Conservation (phyloP, 2,797 vertebrate genomes). For the Mus minutoides region DNA sequence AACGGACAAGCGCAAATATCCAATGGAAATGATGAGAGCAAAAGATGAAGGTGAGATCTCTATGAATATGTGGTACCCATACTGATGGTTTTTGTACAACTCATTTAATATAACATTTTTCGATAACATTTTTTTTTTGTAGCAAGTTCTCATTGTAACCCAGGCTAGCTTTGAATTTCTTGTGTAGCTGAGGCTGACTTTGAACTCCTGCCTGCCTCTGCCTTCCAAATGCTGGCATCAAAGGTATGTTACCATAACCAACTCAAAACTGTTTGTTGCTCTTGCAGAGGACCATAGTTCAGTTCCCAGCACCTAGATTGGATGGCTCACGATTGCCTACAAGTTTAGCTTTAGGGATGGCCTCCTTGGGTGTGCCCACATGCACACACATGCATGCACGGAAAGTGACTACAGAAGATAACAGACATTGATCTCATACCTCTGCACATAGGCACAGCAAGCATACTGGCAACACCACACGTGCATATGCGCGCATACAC, state of each 20-base stretch:
- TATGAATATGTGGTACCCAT: accelerated
- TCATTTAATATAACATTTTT: background rate
- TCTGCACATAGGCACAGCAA: background rate
- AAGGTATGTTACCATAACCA: background rate
- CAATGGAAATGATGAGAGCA: accelerated
- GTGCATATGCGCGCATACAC: too few relatives aligned
- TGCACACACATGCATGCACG: background rate
- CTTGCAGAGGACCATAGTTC: background rate
- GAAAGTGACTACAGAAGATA: background rate
- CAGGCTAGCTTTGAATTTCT: background rate
- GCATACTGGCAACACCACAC: background rate
- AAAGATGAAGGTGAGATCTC: accelerated
- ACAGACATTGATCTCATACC: background rate
- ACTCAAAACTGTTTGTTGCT: background rate
- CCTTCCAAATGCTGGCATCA: background rate
- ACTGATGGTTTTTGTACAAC: background rate
- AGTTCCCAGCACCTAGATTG: background rate
- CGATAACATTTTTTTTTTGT: background rate
- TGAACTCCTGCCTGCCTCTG: background rate
- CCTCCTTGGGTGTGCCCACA: background rate
- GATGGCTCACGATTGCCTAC: background rate
- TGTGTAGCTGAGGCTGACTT: background rate
- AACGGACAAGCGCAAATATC: accelerated
- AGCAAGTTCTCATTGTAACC: background rate
- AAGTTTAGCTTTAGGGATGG: too few relatives aligned